These are phyloP conservation scores for Capitella teleta DNA, from an alignment of 1,140 invertebrate genomes.

Conservation along the genomic window DNA sequence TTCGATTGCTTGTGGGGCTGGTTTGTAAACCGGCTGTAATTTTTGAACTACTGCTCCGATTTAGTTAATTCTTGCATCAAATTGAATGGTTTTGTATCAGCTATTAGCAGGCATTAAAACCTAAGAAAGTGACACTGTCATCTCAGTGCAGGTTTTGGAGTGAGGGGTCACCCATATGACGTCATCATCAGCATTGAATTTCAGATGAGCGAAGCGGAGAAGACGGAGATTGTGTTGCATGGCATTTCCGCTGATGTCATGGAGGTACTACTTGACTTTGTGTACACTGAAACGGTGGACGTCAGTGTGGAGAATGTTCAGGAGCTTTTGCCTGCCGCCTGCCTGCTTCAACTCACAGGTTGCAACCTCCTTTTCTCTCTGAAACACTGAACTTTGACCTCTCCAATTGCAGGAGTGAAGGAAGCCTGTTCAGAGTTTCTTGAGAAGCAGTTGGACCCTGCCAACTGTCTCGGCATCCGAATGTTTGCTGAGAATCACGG, in stretches of 20 bases:
- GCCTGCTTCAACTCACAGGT: slow-evolving; percentile 35
- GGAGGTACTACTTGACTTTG: slow-evolving; percentile 71
- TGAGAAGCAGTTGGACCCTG: slow-evolving; percentile 32
- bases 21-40: too few species aligned
- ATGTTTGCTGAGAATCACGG: slow-evolving; percentile 34
- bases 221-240: slow-evolving; percentile 60
- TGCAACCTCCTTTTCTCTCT: background rate
- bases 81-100: too few species aligned
- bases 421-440: slow-evolving; percentile 33
- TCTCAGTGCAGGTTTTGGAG: too few species aligned
- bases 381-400: background rate
- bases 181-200: too few species aligned
- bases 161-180: too few species aligned
- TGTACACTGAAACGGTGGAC: slow-evolving; percentile 68
- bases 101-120: background rate
- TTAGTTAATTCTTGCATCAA: too few species aligned
- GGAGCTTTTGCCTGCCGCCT: slow-evolving; percentile 58
- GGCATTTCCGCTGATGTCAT: slow-evolving; percentile 65
- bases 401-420: slow-evolving; percentile 35
- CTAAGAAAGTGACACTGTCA: too few species aligned
- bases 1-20: too few species aligned
- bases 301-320: slow-evolving; percentile 73
- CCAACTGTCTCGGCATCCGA: slow-evolving; percentile 42
- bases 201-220: slow-evolving; percentile 47
- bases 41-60: too few species aligned